Evolutionary conservation across 2,888 invertebrate genomes (phyloP).

Genomic region (Phengaris arion): DNA sequence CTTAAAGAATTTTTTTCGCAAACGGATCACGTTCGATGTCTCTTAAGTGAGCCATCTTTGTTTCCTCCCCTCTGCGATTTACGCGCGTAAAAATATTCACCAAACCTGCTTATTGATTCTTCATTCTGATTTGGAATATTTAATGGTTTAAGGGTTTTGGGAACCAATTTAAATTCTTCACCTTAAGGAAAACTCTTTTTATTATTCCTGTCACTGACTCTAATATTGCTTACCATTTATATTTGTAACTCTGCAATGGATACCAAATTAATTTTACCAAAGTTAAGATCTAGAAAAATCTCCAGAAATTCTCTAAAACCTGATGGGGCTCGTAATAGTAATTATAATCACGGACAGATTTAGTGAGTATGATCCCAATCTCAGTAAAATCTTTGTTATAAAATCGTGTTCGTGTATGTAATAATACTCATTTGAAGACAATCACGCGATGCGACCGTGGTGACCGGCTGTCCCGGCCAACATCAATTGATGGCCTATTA

Average conservation of each 20-base stretch:
- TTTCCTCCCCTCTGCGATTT: conserved; percentile 61
- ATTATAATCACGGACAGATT: not conserved
- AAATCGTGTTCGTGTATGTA: conserved; percentile 11
- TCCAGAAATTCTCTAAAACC: not conserved
- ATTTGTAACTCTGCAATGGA: not conserved
- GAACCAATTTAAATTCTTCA: conserved; percentile 13
- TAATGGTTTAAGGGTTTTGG: conserved; percentile 31
- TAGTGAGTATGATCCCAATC: not conserved
- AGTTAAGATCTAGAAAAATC: not conserved
- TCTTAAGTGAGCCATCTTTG: conserved; percentile 75
- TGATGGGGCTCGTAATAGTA: not conserved
- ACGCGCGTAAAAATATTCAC: conserved; percentile 54
- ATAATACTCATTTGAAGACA: conserved; percentile 32
- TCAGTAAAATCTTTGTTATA: not conserved
- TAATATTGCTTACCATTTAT: conserved; percentile 18
- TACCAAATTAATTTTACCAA: not conserved
- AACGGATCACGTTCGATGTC: conserved; percentile 76
- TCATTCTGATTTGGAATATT: conserved; percentile 40
- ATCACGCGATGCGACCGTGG: conserved; percentile 46
- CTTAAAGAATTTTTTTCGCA: conserved; percentile 64
- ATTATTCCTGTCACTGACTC: conserved; percentile 6
- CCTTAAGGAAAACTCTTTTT: conserved; percentile 13
- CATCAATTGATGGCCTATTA: conserved; percentile 50
- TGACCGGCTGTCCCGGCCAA: conserved; percentile 35
- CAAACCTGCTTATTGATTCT: conserved; percentile 64